Base-by-base conservation (phyloP, 2,113 vertebrate species). In the Dunckerocampus dactyliophorus region DNA sequence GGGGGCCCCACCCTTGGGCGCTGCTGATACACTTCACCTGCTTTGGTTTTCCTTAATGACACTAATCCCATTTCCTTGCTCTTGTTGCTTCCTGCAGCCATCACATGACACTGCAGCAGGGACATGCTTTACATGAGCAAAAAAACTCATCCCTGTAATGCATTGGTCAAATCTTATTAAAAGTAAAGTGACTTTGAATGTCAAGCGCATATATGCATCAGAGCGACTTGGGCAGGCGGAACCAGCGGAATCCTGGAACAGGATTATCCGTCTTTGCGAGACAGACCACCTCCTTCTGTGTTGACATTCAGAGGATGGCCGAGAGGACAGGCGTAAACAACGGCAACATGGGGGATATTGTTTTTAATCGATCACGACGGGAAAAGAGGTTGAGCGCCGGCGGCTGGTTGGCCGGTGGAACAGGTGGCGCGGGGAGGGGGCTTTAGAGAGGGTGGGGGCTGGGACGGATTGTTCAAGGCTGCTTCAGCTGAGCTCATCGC, bases 121-220 rank as follows among this genome's bases (percentile, higher is more conserved):
- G 17, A 47, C 42, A 46, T 19, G 15, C 59, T 79, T 77, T 73
- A 74, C 79, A 65, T 75, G 77, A 82, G 74, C 63, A 71, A 75
- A 79, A 85, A 89, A 87, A 79, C 79, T 83, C 85, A 86, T 88
- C 78, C 83, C 75, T 86, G 81, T 87, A 88, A 89, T 89, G 88
- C 85, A 74, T 77, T 80, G 68, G 71, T 71, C 70, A 84, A 88
- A 89, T 88, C 82, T 66, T 77, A 88, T 89, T 86, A 87, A 86
- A 87, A 85, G 75, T 80, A 85, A 88, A 86, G 85, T 89, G 83
- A 87, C 85, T 88, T 86, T 88, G 79, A 88, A 84, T 85, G 81
- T 85, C 80, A 78, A 81, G 71, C 74, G 71, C 73, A 72, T 71
- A 74, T 14, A 37, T 21, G 54, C 73, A 82, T 82, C 77, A 81